Conservation (phyloP, 2,113 vertebrate species). For the Ariopsis seemanni region DNA sequence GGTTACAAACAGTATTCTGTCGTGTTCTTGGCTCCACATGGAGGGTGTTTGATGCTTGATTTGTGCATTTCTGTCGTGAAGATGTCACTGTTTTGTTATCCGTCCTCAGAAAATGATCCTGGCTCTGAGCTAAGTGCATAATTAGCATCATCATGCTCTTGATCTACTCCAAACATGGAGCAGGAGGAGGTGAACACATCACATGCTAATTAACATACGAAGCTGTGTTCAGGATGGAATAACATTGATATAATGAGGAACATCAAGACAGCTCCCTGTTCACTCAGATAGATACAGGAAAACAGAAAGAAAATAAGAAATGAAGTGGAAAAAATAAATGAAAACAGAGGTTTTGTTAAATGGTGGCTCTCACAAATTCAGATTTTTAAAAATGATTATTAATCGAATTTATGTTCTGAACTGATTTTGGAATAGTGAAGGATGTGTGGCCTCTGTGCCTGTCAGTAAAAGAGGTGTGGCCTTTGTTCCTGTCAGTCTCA, state of each 20-base stretch:
- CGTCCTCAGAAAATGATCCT: conserved; percentile 5
- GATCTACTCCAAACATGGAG: neutral
- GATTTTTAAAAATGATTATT: neutral
- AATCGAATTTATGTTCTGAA: neutral
- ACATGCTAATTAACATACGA: conserved; percentile 28
- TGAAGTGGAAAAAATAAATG: neutral
- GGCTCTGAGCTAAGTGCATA: conserved; percentile 7
- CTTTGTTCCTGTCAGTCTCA: too few species aligned
- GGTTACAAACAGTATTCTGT: conserved; percentile 43
- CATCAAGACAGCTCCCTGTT: neutral
- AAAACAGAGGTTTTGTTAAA: neutral
- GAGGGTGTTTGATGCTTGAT: conserved; percentile 33
- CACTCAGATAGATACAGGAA: conserved; percentile 19
- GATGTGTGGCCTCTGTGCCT: too few species aligned
- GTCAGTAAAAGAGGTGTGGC: too few species aligned
- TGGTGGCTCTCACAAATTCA: neutral
- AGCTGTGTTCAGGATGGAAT: neutral
- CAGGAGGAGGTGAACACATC: conserved; percentile 17
- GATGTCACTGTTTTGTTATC: conserved; percentile 1
- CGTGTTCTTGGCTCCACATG: neutral
- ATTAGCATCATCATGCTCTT: conserved; percentile 15
- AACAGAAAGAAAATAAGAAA: neutral
- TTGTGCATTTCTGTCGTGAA: neutral
- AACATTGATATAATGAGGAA: conserved; percentile 26
- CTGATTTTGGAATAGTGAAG: neutral